These are phyloP conservation scores for Cariama cristata DNA, from an alignment of 2,113 vertebrate genomes.

Conservation along the genomic window DNA sequence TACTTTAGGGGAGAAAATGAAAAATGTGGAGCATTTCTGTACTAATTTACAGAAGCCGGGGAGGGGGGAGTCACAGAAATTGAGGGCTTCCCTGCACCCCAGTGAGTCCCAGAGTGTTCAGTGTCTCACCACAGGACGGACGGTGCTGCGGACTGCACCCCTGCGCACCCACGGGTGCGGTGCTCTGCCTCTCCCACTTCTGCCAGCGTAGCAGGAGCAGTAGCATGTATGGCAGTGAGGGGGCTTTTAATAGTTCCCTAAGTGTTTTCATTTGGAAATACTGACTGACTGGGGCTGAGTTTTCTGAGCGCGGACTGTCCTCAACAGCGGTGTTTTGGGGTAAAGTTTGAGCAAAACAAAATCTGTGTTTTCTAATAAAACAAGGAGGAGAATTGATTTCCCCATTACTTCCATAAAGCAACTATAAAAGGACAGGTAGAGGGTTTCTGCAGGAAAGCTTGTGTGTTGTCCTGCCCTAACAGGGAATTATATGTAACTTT, in stretches of 20 bases:
- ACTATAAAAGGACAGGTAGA: not conserved
- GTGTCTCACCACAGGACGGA: accelerated
- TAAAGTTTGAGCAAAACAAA: not conserved
- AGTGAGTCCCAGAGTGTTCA: accelerated
- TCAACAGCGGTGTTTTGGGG: not conserved
- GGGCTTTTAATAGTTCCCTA: not conserved
- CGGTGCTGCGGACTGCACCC: not conserved
- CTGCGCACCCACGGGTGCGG: accelerated
- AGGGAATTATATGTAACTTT: accelerated
- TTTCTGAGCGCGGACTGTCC: not conserved
- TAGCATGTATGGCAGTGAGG: accelerated
- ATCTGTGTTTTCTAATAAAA: not conserved
- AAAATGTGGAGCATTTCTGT: not conserved
- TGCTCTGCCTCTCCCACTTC: not conserved
- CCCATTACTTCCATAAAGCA: not conserved
- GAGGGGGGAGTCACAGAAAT: not conserved
- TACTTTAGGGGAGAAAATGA: not conserved
- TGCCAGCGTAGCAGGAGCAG: not conserved
- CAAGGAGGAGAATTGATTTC: not conserved
- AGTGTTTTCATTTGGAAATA: not conserved
- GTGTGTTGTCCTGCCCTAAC: accelerated
- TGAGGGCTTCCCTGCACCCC: not conserved
- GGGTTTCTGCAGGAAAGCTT: not conserved
- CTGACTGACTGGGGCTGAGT: not conserved
- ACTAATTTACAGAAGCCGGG: not conserved